Base-by-base conservation (phyloP, 1,140 invertebrate species). In the Zaprionus lachaisei region DNA sequence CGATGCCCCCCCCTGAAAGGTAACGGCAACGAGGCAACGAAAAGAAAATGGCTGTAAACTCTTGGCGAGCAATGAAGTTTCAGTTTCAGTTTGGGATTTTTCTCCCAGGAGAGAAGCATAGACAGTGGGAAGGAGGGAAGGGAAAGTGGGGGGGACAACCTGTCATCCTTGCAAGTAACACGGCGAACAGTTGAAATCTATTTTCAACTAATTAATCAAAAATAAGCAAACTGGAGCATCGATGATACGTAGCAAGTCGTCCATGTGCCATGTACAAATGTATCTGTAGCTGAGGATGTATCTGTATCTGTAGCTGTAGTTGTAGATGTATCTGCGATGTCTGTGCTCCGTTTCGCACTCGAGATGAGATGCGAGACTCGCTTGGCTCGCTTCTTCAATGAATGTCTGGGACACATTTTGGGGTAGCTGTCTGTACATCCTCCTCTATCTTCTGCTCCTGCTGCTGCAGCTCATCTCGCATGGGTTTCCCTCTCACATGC, bases 151-250 rank as follows among this genome's bases (percentile, higher is more conserved):
- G 65, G 69, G 41, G 41, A 20, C 41, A 87, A 77, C 73, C 68
- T 87, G 80, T 83, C 84, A 83, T 81, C 74, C 74, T 80, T 87
- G 69, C 72, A 74, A 83, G 63, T 60, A 51, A 66, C 44, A 34
- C 66, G 47, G 14, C 26, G 47, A 62, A 66, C 62, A 74, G 69
- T 80, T 62, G 67, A 58, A 77, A 80, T 90, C 81, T 89, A 90
- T 89, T 84, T 89, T 90, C 71, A 74, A 90, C 81, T 89, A 90
- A 89, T 89, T 90, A 89, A 89, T 89, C 81, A 89, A 89, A 89
- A 89, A 89, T 89, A 89, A 90, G 85, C 81, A 90, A 90, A 84
- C 79, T 90, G 79, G 79, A 86, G 79, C 85, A 77, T 81, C 75
- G 79, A 81, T 73, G 78, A 79, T 72, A 79, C 72, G 75, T 71